These are phyloP conservation scores for Hemiscyllium ocellatum DNA, from an alignment of 2,113 vertebrate species.

Conservation along the genomic window DNA sequence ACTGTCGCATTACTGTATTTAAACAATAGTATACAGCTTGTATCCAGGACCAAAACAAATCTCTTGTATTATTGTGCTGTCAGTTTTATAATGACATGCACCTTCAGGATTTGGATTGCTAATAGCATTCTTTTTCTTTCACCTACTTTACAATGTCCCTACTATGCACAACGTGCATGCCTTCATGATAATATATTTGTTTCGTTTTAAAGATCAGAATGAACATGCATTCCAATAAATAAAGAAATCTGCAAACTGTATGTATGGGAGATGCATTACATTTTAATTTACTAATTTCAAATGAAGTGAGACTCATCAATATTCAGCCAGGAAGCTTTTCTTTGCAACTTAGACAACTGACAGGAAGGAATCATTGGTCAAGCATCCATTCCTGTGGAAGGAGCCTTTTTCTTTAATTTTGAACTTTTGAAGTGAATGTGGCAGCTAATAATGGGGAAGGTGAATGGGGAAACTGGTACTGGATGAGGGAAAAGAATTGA, in stretches of 20 bases:
- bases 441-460: background rate
- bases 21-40: background rate
- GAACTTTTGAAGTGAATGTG: background rate
- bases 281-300: background rate
- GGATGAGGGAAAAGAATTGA: background rate
- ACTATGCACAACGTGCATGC: background rate
- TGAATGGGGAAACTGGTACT: background rate
- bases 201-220: background rate
- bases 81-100: background rate
- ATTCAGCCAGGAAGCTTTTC: background rate
- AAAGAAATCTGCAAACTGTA: background rate
- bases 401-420: background rate
- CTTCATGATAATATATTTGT: background rate
- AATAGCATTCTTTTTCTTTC: background rate
- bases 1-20: background rate
- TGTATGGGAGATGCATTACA: background rate
- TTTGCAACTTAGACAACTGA: background rate
- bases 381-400: background rate
- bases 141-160: background rate
- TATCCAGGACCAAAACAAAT: background rate
- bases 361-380: background rate
- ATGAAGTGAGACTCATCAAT: background rate
- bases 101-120: background rate
- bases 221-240: background rate
- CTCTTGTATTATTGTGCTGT: background rate